These are phyloP conservation scores for Ypsolopha sequella DNA, from an alignment of 2,888 invertebrate species.

Conservation along the genomic window DNA sequence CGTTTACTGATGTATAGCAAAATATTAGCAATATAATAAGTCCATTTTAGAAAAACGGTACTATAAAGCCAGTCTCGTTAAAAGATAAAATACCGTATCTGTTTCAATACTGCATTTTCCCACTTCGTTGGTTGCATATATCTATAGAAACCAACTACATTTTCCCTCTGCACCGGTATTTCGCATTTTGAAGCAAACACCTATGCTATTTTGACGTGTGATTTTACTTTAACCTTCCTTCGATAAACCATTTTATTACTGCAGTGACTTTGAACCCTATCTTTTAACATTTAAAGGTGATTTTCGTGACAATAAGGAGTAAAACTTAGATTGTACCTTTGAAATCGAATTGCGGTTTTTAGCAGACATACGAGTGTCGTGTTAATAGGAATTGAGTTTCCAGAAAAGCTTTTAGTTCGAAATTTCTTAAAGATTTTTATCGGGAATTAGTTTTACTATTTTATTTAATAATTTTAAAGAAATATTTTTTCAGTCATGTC, in stretches of 20 bases:
- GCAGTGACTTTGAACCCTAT: not conserved
- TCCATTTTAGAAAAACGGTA: too few species aligned
- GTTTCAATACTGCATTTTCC: not conserved
- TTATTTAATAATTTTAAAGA: too few species aligned
- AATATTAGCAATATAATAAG: too few species aligned
- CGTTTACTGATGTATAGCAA: too few species aligned
- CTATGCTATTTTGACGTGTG: conserved; percentile 43
- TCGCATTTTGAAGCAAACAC: conserved; percentile 45
- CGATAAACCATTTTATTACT: not conserved
- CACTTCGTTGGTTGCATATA: not conserved
- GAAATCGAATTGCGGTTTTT: not conserved
- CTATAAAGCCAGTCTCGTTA: too few species aligned
- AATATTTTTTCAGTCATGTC: too few species aligned
- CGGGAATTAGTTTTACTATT: too few species aligned
- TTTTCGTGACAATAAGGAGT: not conserved
- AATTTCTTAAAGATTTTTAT: too few species aligned
- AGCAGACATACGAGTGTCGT: not conserved
- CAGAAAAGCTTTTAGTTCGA: not conserved
- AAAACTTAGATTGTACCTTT: not conserved
- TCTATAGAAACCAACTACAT: not conserved
- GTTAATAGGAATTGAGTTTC: not conserved
- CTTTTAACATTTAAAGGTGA: not conserved
- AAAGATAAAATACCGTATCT: too few species aligned
- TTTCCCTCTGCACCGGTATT: conserved; percentile 1
- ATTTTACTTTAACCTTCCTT: conserved; percentile 11